These are phyloP conservation scores for Frankliniella fusca DNA, from an alignment of 2,888 invertebrate species.

Conservation along the genomic window DNA sequence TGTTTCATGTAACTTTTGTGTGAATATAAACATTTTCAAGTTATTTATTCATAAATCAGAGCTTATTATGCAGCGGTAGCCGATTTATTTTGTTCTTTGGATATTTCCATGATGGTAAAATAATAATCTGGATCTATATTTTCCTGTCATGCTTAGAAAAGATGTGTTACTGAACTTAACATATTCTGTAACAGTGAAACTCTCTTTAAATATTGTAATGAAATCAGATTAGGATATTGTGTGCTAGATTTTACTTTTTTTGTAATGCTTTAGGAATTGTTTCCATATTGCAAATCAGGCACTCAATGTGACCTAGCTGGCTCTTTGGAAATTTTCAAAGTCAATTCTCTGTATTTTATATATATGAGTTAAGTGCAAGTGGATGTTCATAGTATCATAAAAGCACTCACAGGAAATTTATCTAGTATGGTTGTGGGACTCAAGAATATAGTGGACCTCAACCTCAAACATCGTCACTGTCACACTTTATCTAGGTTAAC, in stretches of 20 bases:
- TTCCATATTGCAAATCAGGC: not conserved
- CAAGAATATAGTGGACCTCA: too few species aligned
- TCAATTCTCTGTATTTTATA: not conserved
- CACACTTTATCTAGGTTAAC: too few species aligned
- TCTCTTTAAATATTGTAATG: too few species aligned
- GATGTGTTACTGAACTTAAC: not conserved
- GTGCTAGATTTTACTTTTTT: not conserved
- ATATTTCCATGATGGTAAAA: not conserved
- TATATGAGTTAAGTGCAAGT: not conserved
- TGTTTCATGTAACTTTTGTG: not conserved
- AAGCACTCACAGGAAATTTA: too few species aligned
- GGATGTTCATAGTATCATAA: not conserved
- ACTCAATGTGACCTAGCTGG: constrained; percentile 27
- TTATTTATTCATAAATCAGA: not conserved
- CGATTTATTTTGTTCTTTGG: not conserved
- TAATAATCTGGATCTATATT: not conserved
- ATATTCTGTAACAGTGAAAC: not conserved
- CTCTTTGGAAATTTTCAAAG: constrained; percentile 8
- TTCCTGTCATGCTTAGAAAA: not conserved
- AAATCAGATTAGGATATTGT: too few species aligned
- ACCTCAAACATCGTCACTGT: too few species aligned
- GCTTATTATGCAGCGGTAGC: not conserved
- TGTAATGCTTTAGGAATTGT: not conserved
- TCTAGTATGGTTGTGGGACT: too few species aligned
- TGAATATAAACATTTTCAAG: not conserved